phyloP scores from a whole-genome alignment of 2,888 invertebrate species.

The Chelonus formosanus region DNA sequence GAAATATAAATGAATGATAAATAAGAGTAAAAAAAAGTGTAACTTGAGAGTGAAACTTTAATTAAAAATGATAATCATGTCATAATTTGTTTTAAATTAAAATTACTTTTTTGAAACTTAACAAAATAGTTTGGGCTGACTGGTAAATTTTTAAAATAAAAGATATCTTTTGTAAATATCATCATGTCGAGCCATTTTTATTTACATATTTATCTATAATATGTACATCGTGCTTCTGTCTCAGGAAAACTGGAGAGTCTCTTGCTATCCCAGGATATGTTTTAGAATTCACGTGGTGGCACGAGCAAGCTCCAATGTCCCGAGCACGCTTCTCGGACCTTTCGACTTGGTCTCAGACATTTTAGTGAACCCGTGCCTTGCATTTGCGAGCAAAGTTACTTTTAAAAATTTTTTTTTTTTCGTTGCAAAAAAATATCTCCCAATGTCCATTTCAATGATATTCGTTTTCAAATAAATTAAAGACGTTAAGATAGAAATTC shows the following conservation, averaged over 20 bases:
- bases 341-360: constrained; percentile 46
- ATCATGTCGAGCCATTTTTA: background rate
- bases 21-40: no score
- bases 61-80: no score
- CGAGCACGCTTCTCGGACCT: constrained; percentile 38
- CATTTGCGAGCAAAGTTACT: constrained; percentile 50
- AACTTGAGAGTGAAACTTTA: no score
- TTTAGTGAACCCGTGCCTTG: constrained; percentile 58
- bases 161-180: no score
- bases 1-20: no score
- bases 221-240: constrained; percentile 27
- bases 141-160: no score
- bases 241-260: constrained; percentile 33
- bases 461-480: constrained; percentile 19
- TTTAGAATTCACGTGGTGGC: constrained; percentile 59
- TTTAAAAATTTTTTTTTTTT: background rate
- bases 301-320: constrained; percentile 36
- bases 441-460: background rate
- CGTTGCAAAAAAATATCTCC: background rate
- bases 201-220: background rate
- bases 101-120: no score
- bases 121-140: no score
- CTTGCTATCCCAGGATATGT: constrained; percentile 39
- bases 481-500: constrained; percentile 18
- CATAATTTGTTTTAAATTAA: no score